These are phyloP conservation scores for Plectropomus leopardus DNA, from an alignment of 2,113 vertebrate genomes.

Conservation along the genomic window DNA sequence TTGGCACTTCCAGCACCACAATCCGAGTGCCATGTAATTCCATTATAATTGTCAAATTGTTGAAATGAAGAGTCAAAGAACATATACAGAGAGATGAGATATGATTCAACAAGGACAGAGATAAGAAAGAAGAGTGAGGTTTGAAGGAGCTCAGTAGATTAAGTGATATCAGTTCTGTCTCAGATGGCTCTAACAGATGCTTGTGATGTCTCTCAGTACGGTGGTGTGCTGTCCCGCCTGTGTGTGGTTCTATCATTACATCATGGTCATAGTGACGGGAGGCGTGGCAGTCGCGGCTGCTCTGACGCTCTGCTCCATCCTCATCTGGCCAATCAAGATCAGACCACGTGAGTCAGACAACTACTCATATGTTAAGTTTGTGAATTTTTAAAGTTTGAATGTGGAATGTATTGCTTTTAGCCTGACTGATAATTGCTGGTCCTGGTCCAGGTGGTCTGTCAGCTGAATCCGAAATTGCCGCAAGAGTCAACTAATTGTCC, in stretches of 20 bases:
- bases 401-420: no score
- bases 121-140: not conserved
- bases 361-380: not conserved
- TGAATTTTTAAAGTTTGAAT: no score
- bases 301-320: slow-evolving; percentile 86
- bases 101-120: no score
- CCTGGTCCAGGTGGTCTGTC: slow-evolving; percentile 27
- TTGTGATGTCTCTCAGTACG: slow-evolving; percentile 72
- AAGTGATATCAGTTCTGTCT: not conserved
- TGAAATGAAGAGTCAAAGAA: no score
- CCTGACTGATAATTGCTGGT: no score
- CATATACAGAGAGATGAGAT: no score
- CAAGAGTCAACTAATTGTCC: slow-evolving; percentile 28
- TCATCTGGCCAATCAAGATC: slow-evolving; percentile 92
- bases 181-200: not conserved
- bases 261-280: slow-evolving; percentile 92
- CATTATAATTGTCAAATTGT: no score
- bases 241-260: slow-evolving; percentile 89
- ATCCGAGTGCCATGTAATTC: no score
- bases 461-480: not conserved
- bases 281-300: slow-evolving; percentile 84
- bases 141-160: not conserved
- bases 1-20: no score
- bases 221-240: slow-evolving; percentile 89
- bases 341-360: slow-evolving; percentile 84